A percentile compares a stretch with the other conserved stretches of the same genome.
phyloP scores from a whole-genome alignment of 2,888 invertebrate species.

The Dryobotodes eremita region DNA sequence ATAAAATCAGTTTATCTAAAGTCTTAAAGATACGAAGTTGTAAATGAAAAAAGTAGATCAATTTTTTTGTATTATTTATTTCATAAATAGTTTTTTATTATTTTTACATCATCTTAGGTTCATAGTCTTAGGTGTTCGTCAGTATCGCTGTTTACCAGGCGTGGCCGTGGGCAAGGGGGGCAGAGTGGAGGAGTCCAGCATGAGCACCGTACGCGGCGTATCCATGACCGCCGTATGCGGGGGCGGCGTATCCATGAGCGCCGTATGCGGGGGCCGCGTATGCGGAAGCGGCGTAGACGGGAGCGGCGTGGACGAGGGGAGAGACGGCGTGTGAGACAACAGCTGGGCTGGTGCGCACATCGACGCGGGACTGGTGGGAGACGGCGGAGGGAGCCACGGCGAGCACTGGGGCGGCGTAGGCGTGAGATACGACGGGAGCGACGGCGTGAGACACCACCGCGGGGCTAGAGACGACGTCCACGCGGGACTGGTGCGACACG shows the following conservation, averaged over 20 bases:
- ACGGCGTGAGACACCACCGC: slow-evolving; percentile 74
- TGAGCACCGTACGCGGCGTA: slow-evolving; percentile 69
- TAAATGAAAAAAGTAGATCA: slow-evolving; percentile 5
- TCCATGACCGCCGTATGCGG: slow-evolving; percentile 68
- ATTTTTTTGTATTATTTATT: slow-evolving; percentile 52
- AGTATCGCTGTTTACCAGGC: slow-evolving; percentile 85
- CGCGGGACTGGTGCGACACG: slow-evolving; percentile 87
- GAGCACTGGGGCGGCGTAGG: slow-evolving; percentile 73
- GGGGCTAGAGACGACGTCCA: slow-evolving; percentile 69
- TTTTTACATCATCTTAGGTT: slow-evolving; percentile 72
- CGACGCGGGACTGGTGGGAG: slow-evolving; percentile 89
- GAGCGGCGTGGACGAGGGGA: slow-evolving; percentile 75
- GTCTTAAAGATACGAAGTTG: not conserved
- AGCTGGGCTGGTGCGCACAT: slow-evolving; percentile 78
- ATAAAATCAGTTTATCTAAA: not conserved
- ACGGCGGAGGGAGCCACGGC: slow-evolving; percentile 84
- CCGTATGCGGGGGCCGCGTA: slow-evolving; percentile 68
- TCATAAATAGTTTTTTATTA: slow-evolving; percentile 72
- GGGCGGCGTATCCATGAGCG: slow-evolving; percentile 69
- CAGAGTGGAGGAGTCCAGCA: slow-evolving; percentile 69
- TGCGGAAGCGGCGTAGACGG: slow-evolving; percentile 67
- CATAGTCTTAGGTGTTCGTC: slow-evolving; percentile 79
- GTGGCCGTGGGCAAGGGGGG: slow-evolving; percentile 79
- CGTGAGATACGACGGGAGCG: slow-evolving; percentile 69
- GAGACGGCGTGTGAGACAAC: slow-evolving; percentile 73